Evolutionary conservation across 2,888 invertebrate species (phyloP), one percentile per base, ranked within the genome.

Genomic region (Noctua pronuba): DNA sequence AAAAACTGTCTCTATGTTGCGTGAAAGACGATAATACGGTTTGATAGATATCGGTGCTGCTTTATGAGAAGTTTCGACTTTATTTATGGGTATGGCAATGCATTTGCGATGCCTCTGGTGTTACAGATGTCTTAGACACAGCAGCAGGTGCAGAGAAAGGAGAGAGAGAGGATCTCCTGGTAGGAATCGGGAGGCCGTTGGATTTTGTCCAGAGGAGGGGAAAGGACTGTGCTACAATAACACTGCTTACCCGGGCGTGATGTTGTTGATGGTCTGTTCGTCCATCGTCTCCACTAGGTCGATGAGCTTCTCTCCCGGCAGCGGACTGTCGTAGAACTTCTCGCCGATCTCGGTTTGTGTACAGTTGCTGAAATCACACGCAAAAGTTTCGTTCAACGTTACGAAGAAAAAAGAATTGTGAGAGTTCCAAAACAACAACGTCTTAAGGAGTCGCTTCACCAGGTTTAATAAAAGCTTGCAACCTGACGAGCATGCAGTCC

Each of bases 251-350:
- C 97, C 97, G 13, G 98, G 97, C 0, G 98, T 98, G 71, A 98
- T 97, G 82, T 96, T 95, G 80, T 97, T 97, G 64, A 98, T 93
- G 1, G 97, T 94, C 31, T 97, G 97, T 77, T 98, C 98, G 78
- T 98, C 97, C 96, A 98, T 97, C 84, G 97, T 97, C 66, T 98
- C 97, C 0, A 98, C 97, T 83, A 98, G 95, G 83, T 98, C 97
- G 10, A 98, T 97, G 38, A 98, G 96, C 83, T 94, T 97, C 69
- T 97, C 97, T 0, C 95, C 96, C 0, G 93, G 90, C 11, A 97
- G 88, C 0, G 95, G 93, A 24, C 95, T 93, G 3, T 96, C 95
- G 89, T 97, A 97, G 91, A 97, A 96, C 98, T 93, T 98, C 98
- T 90, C 99, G 75, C 86, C 97, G 91, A 84, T 97, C 92, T 92